Evolutionary conservation across 1,140 invertebrate genomes (phyloP).

Genomic region (Frieseomelitta varia): DNA sequence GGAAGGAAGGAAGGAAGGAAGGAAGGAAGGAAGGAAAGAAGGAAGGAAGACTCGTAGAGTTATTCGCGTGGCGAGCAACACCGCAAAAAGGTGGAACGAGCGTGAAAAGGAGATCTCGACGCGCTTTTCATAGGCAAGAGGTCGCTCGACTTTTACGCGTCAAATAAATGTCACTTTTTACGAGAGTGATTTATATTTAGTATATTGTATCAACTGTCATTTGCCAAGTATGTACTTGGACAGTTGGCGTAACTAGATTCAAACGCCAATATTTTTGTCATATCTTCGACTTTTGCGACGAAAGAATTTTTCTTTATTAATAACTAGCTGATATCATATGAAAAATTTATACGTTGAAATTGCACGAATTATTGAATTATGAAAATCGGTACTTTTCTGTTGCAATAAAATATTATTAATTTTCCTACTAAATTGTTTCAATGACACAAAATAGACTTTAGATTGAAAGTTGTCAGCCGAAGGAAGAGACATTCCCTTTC

Average conservation of each 20-base stretch:
- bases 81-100: constrained; percentile 60
- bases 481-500: background rate
- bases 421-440: too few relatives aligned
- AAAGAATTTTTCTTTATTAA: too few relatives aligned
- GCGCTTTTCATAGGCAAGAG: constrained; percentile 54
- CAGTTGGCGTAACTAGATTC: too few relatives aligned
- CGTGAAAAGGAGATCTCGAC: constrained; percentile 44
- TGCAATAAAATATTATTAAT: too few relatives aligned
- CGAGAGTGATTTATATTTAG: background rate
- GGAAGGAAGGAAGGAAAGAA: background rate
- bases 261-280: too few relatives aligned
- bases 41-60: constrained; percentile 40
- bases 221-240: too few relatives aligned
- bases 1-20: background rate
- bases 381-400: too few relatives aligned
- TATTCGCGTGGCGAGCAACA: constrained; percentile 64
- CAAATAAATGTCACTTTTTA: constrained; percentile 57
- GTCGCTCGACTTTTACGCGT: constrained; percentile 23
- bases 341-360: too few relatives aligned
- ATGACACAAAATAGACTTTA: background rate
- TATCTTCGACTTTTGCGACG: too few relatives aligned
- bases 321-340: too few relatives aligned
- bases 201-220: too few relatives aligned
- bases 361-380: too few relatives aligned
- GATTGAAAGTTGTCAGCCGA: background rate